These are phyloP conservation scores for Teleogryllus oceanicus DNA, from an alignment of 2,888 invertebrate species.

Conservation along the genomic window DNA sequence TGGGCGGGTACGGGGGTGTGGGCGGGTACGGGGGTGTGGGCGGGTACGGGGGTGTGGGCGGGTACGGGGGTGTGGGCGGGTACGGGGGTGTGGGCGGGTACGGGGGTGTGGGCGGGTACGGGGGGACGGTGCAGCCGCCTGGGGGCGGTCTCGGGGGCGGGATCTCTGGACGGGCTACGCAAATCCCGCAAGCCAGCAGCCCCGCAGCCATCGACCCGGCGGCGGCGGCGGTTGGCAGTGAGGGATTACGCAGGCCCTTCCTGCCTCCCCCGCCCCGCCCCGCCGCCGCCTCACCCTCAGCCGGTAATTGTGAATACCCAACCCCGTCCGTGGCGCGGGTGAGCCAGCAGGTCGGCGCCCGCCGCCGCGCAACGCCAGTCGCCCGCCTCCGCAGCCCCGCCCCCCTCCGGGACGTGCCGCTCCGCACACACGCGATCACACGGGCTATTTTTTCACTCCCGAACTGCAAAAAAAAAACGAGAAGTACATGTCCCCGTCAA, in stretches of 20 bases:
- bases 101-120: not conserved
- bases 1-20: not conserved
- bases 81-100: not conserved
- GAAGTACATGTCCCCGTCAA: slow-evolving; percentile 18
- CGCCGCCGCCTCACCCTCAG: not conserved
- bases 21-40: not conserved
- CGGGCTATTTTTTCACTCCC: not conserved
- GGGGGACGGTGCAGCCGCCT: not conserved
- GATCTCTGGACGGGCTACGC: not conserved
- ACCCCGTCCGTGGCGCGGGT: not conserved
- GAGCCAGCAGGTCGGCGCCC: too few species aligned
- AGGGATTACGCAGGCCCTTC: not conserved
- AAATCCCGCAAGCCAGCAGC: slow-evolving; percentile 2
- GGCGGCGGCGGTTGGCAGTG: slow-evolving; percentile 8
- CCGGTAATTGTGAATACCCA: slow-evolving; percentile 1
- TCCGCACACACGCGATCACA: not conserved
- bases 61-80: not conserved
- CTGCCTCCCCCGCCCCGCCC: not conserved
- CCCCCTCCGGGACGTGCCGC: not conserved
- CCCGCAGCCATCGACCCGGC: slow-evolving; percentile 18
- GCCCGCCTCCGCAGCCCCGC: not conserved
- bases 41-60: not conserved
- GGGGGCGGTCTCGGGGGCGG: not conserved
- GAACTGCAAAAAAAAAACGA: not conserved
- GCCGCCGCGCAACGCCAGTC: not conserved